These are phyloP conservation scores for Psephotus haematonotus DNA, from an alignment of 2,113 vertebrate species.

Conservation along the genomic window DNA sequence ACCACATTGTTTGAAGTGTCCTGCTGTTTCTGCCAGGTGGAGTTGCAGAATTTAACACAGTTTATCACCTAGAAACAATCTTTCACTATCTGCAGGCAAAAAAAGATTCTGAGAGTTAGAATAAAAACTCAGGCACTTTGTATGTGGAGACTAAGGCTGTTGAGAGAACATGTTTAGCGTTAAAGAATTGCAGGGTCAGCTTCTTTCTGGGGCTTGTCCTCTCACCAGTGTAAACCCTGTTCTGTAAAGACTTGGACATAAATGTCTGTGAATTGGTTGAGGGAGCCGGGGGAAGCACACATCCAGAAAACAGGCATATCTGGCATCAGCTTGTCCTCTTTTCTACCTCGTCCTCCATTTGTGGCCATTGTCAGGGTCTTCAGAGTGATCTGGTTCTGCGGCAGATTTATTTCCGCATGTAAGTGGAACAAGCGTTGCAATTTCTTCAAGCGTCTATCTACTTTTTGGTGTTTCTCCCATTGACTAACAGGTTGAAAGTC, in stretches of 20 bases:
- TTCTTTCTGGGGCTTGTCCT: not conserved
- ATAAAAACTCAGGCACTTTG: not conserved
- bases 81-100: not conserved
- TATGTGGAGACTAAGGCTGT: not conserved
- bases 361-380: not conserved
- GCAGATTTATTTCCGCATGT: not conserved
- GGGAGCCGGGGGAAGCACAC: rapidly evolving
- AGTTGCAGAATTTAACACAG: not conserved
- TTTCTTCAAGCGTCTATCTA: not conserved
- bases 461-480: not conserved
- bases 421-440: not conserved
- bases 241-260: not conserved
- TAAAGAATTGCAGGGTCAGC: not conserved
- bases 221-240: not conserved
- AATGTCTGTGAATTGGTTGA: not conserved
- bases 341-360: rapidly evolving
- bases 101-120: not conserved
- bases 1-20: not conserved
- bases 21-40: not conserved
- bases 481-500: not conserved
- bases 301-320: not conserved
- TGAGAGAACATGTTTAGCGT: not conserved
- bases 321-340: not conserved
- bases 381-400: not conserved
- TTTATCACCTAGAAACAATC: not conserved